Conservation (phyloP, 92 coral and sea anemone species). For the Phenganax marumi region DNA sequence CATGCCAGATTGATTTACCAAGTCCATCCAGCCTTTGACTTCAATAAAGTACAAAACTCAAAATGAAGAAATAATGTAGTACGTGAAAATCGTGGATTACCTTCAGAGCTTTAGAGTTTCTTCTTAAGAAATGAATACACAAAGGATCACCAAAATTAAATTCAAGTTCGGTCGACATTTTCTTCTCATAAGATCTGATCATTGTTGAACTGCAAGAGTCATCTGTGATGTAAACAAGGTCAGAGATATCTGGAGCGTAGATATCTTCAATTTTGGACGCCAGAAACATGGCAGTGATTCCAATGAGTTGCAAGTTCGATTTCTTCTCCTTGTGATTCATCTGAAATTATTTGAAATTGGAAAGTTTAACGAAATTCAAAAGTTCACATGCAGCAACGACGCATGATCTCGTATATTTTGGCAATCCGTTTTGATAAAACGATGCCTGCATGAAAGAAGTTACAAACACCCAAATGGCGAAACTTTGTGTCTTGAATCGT, state of each 20-base stretch:
- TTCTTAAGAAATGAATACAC: slow-evolving; percentile 82
- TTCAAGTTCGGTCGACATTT: slow-evolving; percentile 66
- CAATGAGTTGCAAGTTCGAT: slow-evolving; percentile 74
- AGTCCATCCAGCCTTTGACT: not conserved
- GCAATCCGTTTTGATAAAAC: too few relatives aligned
- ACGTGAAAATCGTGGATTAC: slow-evolving; percentile 33
- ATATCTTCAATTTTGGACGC: slow-evolving; percentile 97
- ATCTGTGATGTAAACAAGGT: slow-evolving; percentile 93
- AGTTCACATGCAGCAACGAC: too few relatives aligned
- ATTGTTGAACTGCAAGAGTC: slow-evolving; percentile 70
- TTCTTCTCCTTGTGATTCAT: slow-evolving; percentile 54
- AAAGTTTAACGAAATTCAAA: too few relatives aligned
- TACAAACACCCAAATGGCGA: too few relatives aligned
- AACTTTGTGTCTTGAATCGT: too few relatives aligned
- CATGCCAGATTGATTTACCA: too few relatives aligned
- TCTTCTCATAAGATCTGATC: slow-evolving; percentile 74
- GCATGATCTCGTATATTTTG: too few relatives aligned
- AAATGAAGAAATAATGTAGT: not conserved
- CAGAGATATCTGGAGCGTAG: slow-evolving; percentile 89
- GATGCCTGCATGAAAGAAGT: too few relatives aligned
- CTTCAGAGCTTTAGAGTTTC: slow-evolving; percentile 94
- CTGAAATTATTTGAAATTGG: slow-evolving; percentile 32
- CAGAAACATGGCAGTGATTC: slow-evolving; percentile 90
- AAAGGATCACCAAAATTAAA: slow-evolving; percentile 91
- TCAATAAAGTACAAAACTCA: not conserved